Evolutionary conservation across 1,140 invertebrate genomes (phyloP), one percentile per base, ranked within the genome.

Genomic region (Zaprionus gabonicus): DNA sequence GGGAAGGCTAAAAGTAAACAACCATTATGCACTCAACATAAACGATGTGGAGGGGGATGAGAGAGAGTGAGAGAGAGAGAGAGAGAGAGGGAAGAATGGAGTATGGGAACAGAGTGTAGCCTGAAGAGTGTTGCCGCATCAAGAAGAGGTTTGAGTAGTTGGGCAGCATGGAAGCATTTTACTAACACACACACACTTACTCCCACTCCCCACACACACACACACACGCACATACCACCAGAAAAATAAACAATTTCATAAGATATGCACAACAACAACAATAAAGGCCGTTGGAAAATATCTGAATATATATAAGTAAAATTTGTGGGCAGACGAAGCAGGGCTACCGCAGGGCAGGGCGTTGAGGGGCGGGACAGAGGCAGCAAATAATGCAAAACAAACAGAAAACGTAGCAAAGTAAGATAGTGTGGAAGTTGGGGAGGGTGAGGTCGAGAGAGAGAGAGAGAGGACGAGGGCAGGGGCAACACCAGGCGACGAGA

Each of bases 161-260:
- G 83, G 86, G 68, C 79, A 90, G 76, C 73, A 86, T 91, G 79
- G 85, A 90, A 87, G 91, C 82, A 90, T 90, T 90, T 90, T 80
- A 91, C 76, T 72, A 67, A 46, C 64, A 53, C 78, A 76, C 72
- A 73, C 75, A 62, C 74, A 46, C 59, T 38, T 62, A 59, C 65
- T 34, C 69, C 15, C 23, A 41, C 38, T 15, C 0, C 51, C 51
- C 76, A 70, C 75, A 70, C 20, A 66, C 17, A 49, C 51, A 55
- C 80, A 75, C 59, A 63, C 73, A 51, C 71, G 23, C 65, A 41
- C 67, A 56, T 62, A 44, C 70, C 77, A 70, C 66, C 63, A 73
- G 67, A 65, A 90, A 90, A 90, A 90, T 91, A 90, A 90, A 90
- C 85, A 90, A 90, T 90, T 90, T 85, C 76, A 80, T 85, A 90